phyloP scores from a whole-genome alignment of 2,888 invertebrate genomes.

The Geophilus truncorum region DNA sequence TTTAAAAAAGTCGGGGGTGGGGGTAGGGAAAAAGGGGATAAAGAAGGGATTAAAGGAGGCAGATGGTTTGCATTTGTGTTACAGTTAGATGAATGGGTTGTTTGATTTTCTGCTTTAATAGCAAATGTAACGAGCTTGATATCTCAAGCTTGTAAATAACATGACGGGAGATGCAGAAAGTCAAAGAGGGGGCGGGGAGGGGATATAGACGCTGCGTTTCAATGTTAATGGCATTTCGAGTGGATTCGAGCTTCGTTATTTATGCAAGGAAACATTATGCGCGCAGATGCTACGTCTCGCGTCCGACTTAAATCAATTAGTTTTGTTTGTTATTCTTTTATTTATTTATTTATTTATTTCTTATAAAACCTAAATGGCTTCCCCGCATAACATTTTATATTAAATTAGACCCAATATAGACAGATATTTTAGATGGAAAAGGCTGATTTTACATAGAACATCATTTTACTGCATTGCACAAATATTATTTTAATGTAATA shows the following conservation, averaged over 20 bases:
- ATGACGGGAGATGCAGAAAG: not conserved
- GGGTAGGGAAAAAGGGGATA: too few relatives aligned
- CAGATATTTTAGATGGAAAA: too few relatives aligned
- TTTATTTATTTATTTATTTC: too few relatives aligned
- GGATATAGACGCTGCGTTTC: not conserved
- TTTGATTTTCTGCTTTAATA: slow-evolving; percentile 20
- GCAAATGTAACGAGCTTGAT: not conserved
- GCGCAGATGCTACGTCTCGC: not conserved
- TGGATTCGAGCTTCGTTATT: not conserved
- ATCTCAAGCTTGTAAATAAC: not conserved
- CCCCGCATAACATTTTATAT: not conserved
- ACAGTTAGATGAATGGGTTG: not conserved
- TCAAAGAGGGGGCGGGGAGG: too few relatives aligned
- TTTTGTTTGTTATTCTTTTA: not conserved
- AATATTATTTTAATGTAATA: too few relatives aligned
- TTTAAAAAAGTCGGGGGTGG: not conserved
- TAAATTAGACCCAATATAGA: too few relatives aligned
- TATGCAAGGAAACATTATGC: not conserved
- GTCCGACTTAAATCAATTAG: not conserved
- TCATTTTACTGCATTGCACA: too few relatives aligned
- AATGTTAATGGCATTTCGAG: not conserved
- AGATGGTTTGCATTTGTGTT: not conserved
- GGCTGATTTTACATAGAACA: too few relatives aligned
- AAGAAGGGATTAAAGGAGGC: not conserved
- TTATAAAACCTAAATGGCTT: too few relatives aligned